These are phyloP conservation scores for Anguilla anguilla DNA, from an alignment of 2,797 vertebrate genomes.

Conservation along the genomic window DNA sequence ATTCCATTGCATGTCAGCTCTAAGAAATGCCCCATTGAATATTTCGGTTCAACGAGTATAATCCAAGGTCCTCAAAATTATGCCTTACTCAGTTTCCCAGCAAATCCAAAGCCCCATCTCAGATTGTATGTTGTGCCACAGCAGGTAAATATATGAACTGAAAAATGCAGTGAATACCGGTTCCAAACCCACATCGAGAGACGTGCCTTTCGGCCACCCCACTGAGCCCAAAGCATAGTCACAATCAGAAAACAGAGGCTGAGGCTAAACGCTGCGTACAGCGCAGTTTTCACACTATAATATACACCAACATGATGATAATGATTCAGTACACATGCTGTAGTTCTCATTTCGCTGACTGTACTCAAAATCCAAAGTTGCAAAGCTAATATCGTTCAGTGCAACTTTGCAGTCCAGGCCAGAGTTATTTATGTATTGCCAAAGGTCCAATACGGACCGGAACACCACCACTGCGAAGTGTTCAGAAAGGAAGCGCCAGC, in stretches of 20 bases:
- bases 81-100: not conserved
- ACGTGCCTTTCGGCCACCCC: not conserved
- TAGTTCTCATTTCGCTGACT: not conserved
- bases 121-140: not conserved
- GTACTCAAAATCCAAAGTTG: not conserved
- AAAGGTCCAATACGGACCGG: not conserved
- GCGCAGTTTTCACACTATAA: not conserved
- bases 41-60: not conserved
- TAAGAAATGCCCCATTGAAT: not conserved
- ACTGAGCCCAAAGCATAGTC: not conserved
- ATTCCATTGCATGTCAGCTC: not conserved
- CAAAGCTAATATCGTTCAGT: not conserved
- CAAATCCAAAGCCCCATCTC: not conserved
- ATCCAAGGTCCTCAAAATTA: not conserved
- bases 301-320: not conserved
- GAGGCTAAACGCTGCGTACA: not conserved
- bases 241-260: not conserved
- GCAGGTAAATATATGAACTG: not conserved
- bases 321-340: not conserved
- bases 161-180: not conserved
- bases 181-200: constrained; percentile 1
- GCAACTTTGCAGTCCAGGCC: not conserved
- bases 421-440: not conserved
- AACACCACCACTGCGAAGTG: not conserved
- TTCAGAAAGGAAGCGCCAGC: not conserved